Evolutionary conservation across 1,140 invertebrate species (phyloP).

Genomic region (Teleogryllus occipitalis): DNA sequence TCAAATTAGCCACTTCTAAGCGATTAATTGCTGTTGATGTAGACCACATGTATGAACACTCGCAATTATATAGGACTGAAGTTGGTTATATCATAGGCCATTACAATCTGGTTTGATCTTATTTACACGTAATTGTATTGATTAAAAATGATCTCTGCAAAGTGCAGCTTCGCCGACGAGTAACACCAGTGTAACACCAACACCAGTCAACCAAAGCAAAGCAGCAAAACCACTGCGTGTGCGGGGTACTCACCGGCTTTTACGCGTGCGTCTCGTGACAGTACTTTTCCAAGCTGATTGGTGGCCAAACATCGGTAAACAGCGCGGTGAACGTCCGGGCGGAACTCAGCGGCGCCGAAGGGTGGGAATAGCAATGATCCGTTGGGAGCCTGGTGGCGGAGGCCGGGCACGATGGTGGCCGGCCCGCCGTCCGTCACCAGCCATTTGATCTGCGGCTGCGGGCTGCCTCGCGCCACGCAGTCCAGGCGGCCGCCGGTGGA

Average conservation of each 20-base stretch:
- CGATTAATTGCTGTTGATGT: too few relatives aligned
- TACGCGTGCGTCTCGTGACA: constrained; percentile 52
- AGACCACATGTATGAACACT: too few relatives aligned
- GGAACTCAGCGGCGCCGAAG: constrained; percentile 37
- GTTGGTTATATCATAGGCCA: too few relatives aligned
- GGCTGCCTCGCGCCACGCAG: constrained; percentile 36
- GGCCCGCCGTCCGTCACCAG: constrained; percentile 32
- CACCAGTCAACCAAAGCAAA: too few relatives aligned
- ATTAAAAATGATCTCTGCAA: too few relatives aligned
- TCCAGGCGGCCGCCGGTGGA: constrained; percentile 33
- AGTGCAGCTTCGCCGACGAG: too few relatives aligned
- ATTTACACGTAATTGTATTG: too few relatives aligned
- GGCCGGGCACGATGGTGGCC: constrained; percentile 32
- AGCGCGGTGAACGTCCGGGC: constrained; percentile 39
- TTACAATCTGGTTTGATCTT: too few relatives aligned
- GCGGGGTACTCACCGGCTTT: constrained; percentile 44
- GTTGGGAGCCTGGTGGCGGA: constrained; percentile 34
- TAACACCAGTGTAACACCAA: too few relatives aligned
- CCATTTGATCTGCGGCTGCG: constrained; percentile 34
- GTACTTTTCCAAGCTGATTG: constrained; percentile 32
- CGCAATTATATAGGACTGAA: too few relatives aligned
- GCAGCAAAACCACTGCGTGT: too few relatives aligned
- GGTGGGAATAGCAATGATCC: constrained; percentile 39
- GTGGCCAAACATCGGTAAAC: constrained; percentile 40
- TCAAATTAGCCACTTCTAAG: too few relatives aligned